phyloP scores from a whole-genome alignment of 2,888 invertebrate species.

The Laothoe populi region DNA sequence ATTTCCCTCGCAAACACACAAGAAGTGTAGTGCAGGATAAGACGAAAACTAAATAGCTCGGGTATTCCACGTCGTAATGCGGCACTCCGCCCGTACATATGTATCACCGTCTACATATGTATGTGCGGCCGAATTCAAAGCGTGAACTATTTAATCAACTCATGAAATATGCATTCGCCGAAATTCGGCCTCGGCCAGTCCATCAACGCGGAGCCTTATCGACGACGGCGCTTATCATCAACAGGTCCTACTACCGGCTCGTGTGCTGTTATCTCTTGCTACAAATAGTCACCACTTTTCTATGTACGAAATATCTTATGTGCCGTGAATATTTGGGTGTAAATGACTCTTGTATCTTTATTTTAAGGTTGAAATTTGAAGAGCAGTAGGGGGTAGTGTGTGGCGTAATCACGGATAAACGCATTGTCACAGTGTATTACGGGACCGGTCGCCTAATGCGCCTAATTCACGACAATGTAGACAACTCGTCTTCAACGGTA shows the following conservation, averaged over 20 bases:
- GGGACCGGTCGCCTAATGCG: constrained; percentile 74
- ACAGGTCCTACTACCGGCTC: constrained; percentile 80
- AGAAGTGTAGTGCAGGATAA: constrained; percentile 24
- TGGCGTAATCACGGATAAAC: constrained; percentile 73
- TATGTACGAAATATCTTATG: constrained; percentile 52
- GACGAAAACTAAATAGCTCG: constrained; percentile 27
- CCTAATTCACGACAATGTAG: constrained; percentile 80
- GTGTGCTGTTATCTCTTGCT: constrained; percentile 82
- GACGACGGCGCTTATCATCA: constrained; percentile 82
- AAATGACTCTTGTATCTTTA: constrained; percentile 39
- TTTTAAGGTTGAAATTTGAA: constrained; percentile 40
- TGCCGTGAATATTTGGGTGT: constrained; percentile 31
- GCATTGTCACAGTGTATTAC: constrained; percentile 80
- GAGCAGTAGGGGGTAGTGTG: constrained; percentile 41
- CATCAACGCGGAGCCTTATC: constrained; percentile 78
- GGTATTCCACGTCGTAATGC: constrained; percentile 40
- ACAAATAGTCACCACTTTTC: constrained; percentile 70
- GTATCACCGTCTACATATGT: constrained; percentile 51
- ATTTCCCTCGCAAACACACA: constrained; percentile 16
- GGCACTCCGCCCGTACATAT: constrained; percentile 58
- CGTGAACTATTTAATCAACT: constrained; percentile 83
- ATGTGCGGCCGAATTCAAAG: constrained; percentile 66
- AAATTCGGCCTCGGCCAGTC: constrained; percentile 78
- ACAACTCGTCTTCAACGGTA: constrained; percentile 63
- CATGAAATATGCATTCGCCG: constrained; percentile 83